Evolutionary conservation across 1,140 invertebrate species (phyloP), one percentile per base, ranked within the genome.

Genomic region (Trichomalopsis sarcophagae): DNA sequence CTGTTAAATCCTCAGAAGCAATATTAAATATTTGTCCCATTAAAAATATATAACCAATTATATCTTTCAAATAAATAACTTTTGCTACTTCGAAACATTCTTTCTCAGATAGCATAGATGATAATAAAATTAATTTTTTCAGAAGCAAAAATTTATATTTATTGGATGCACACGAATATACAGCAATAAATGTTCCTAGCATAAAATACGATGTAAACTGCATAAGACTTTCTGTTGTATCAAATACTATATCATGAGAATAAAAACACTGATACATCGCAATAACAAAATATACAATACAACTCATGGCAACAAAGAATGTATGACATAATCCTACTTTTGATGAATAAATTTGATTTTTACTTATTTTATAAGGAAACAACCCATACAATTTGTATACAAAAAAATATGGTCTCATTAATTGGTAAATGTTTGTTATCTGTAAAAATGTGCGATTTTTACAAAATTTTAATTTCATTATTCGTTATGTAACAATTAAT

Each of bases 11-110:
- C 14, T 91, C 90, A 81, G 73, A 2, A 33, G 27, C 27, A 30
- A 71, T 10, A 30, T 71, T 71, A 71, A 71, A 71, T 1, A 74
- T 0, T 40, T 91, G 86, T 0, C 7, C 30, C 0, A 89, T 0
- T 3, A 93, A 13, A 44, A 90, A 87, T 0, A 89, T 1, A 17
- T 91, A 90, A 0, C 90, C 90, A 1, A 91, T 0, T 0, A 90
- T 77, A 68, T 92, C 90, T 44, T 92, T 92, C 0, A 80, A 27
- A 7, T 92, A 91, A 44, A 92, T 86, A 0, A 87, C 40, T 81
- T 69, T 88, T 0, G 91, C 88, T 1, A 90, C 55, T n/a, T 78
- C 23, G 47, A 84, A 77, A 27, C 89, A 91, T 0, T 87, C 78
- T 21, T 87, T 77, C 0, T 83, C 0, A 0, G 91, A 87, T 2